Base-by-base conservation (phyloP, 1,140 invertebrate genomes). In the Diuraphis noxia region DNA sequence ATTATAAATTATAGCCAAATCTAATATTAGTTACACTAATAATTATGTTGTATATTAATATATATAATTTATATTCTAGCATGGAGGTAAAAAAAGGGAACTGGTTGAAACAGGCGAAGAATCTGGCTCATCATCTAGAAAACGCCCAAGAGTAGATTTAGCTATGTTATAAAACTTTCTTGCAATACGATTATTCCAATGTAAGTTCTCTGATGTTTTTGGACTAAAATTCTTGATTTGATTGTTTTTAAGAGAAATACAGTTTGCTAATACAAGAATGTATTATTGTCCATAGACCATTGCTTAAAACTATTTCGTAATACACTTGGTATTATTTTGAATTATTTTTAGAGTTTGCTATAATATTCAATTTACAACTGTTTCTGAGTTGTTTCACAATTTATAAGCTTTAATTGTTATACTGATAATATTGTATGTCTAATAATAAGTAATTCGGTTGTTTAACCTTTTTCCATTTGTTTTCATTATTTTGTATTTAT, bases 71-170 rank as follows among this genome's bases (percentile, higher is more conserved):
- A 40, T 63, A 40, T 88, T 91, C 40, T 81, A 91, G 89, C 89
- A 82, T 81, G 89, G 89, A 30, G 89, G 89, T 38, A 91, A 91
- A 82, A 91, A 91, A 38, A 91, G 89, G 30, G 89, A 91, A 49
- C 40, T 91, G 17, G 72, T 30, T 19, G 89, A 91, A 38, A 49
- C n/a, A 0, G 19, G 43, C 19, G 89, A 91, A 81, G 89, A 91
- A 91, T 3, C n/a, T 46, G 41, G n/a, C 19, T 72, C 38, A 36
- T 36, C 88, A 23, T 82, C 77, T 52, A 91, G 77, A 91, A 91
- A 91, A 52, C 89, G 89, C 19, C 34, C 43, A 82, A 91, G 89
- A 91, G 8, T 86, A 52, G 85, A 86, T 25, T 2, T 52, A 36
- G 5, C 8, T 43, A 34, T 13, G 41, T 41, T n/a, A 2, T 85